These are phyloP conservation scores for Acleris holmiana DNA, from an alignment of 2,888 invertebrate species.

Conservation along the genomic window DNA sequence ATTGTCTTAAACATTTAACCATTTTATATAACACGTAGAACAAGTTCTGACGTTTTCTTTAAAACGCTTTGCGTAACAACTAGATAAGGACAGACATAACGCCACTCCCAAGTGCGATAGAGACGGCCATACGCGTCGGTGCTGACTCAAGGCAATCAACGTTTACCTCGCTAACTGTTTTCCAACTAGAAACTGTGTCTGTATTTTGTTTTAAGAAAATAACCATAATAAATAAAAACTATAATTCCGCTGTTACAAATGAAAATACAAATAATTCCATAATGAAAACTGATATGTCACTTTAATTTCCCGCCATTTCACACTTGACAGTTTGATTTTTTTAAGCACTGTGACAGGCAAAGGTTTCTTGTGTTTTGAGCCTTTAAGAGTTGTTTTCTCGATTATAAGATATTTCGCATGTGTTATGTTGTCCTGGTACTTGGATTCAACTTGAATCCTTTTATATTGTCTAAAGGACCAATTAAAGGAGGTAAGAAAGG, in stretches of 20 bases:
- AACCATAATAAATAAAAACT: neutral
- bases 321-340: constrained; percentile 11
- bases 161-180: constrained; percentile 71
- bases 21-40: constrained; percentile 47
- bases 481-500: too few species aligned
- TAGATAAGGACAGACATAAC: constrained; percentile 56
- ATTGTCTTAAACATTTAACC: constrained; percentile 6
- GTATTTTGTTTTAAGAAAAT: constrained; percentile 34
- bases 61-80: constrained; percentile 62
- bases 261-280: neutral
- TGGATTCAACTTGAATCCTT: constrained; percentile 33
- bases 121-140: constrained; percentile 50
- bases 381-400: constrained; percentile 59
- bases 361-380: constrained; percentile 11
- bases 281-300: neutral
- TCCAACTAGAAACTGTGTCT: constrained; percentile 60
- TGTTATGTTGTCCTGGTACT: constrained; percentile 66
- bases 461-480: neutral
- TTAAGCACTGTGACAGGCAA: constrained; percentile 21
- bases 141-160: constrained; percentile 79
- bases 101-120: constrained; percentile 44
- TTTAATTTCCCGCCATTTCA: constrained; percentile 9
- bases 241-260: neutral
- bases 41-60: constrained; percentile 64
- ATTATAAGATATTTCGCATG: neutral